phyloP scores from a whole-genome alignment of 2,797 vertebrate species.

The Notoglanidium macrostoma region DNA sequence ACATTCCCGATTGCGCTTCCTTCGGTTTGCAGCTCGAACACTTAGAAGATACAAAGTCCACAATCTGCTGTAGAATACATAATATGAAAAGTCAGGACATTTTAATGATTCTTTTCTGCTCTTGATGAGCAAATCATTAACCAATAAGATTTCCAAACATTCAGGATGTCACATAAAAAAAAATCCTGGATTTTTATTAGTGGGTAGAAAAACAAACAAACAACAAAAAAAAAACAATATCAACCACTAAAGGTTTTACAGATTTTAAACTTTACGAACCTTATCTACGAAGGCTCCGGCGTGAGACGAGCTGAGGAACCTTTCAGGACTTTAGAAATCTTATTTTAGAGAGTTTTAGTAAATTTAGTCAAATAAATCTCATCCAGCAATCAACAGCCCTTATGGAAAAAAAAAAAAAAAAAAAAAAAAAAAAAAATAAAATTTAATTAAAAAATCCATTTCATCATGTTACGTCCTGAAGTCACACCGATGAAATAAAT shows the following conservation, averaged over 20 bases:
- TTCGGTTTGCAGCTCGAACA: background rate
- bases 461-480: background rate
- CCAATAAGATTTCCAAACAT: background rate
- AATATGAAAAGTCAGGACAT: background rate
- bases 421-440: background rate
- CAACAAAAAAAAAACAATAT: background rate
- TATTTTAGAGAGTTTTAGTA: background rate
- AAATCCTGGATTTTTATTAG: background rate
- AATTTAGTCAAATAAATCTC: background rate
- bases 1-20: background rate
- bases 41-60: background rate
- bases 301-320: background rate
- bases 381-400: background rate
- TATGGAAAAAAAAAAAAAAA: background rate
- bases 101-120: background rate
- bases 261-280: too few relatives aligned
- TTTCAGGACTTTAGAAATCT: background rate
- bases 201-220: background rate
- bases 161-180: too few relatives aligned
- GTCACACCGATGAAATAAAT: background rate
- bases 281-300: background rate
- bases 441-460: background rate
- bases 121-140: background rate
- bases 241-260: background rate
- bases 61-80: background rate